A percentile compares a stretch with the other conserved stretches of the same genome.
phyloP scores from a whole-genome alignment of 2,113 vertebrate species.

The Hippocampus mohnikei region DNA sequence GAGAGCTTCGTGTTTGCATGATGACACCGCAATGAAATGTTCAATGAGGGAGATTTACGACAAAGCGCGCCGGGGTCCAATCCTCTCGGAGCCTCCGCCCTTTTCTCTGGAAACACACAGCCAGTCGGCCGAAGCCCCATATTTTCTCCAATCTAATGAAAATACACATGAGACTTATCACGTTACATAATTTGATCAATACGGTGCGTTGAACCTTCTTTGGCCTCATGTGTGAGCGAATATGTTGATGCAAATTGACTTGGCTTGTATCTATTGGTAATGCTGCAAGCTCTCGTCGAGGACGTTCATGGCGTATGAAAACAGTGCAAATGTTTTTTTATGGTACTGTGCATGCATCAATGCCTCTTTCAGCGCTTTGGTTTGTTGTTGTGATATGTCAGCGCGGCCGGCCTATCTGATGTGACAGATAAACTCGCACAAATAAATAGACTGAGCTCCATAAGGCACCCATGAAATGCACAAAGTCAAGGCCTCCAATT shows the following conservation, averaged over 20 bases:
- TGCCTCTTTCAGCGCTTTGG: too few species aligned
- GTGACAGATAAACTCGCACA: too few species aligned
- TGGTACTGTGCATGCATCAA: too few species aligned
- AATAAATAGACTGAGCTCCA: too few species aligned
- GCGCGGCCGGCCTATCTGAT: too few species aligned
- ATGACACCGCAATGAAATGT: conserved; percentile 15
- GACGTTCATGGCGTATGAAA: neutral
- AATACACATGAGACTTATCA: neutral
- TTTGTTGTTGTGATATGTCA: too few species aligned
- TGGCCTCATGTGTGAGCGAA: neutral
- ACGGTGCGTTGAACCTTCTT: neutral
- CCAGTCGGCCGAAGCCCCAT: neutral
- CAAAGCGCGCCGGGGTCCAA: conserved; percentile 3
- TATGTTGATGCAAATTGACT: neutral
- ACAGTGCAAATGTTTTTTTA: neutral
- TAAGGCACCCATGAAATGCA: too few species aligned
- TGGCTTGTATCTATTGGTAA: neutral
- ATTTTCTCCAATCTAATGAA: neutral
- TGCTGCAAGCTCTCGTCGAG: neutral
- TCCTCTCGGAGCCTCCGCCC: conserved; percentile 12
- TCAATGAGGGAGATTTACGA: conserved; percentile 22
- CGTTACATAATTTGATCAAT: neutral
- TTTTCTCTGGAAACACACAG: conserved; percentile 4
- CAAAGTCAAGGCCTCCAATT: too few species aligned
- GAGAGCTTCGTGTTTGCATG: conserved; percentile 8